Evolutionary conservation across 2,888 invertebrate genomes (phyloP), one percentile per base, ranked within the genome.

Genomic region (Nycteola revayana): DNA sequence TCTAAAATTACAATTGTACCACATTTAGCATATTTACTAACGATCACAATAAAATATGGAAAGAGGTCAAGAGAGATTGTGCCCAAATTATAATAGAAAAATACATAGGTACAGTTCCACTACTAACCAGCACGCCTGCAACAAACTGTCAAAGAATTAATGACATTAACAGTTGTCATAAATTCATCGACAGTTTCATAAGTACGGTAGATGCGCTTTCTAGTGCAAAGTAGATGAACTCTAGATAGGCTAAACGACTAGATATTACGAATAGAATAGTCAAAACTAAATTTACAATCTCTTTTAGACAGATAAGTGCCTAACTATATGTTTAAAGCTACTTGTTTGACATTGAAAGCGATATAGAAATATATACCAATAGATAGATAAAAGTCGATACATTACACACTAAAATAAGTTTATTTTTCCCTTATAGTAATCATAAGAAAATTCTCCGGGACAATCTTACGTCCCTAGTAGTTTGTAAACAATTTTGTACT

Each of bases 381-480:
- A 71, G 73, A 75, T 70, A 79, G 69, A 67, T 66, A 71, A 68
- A 73, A 72, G 69, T 67, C 70, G 66, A 71, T 78, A 77, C 69
- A 67, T 70, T 73, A 59, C 57, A 77, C 74, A 66, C 74, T 85
- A 79, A 82, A 81, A 83, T 85, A 85, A 54, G 49, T 58, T 44
- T 74, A 75, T 66, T 63, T 65, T 75, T 69, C 73, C 73, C 85
- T 85, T 85, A 86, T 57, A 73, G 71, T 87, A 86, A 85, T 87
- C 87, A 87, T 87, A 87, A 87, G 87, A 87, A 82, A 85, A 80
- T 76, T 70, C 66, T 65, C 54, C 49, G 73, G 71, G 74, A 72
- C 55, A 24, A 29, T 35, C 42, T 34, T 45, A 37, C 56, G 64
- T 66, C 57, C 60, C 55, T 38, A 30, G 54, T 43, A 36, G 37